Evolutionary conservation across 2,797 vertebrate species (phyloP), one percentile per base, ranked within the genome.

Genomic region (Alosa sapidissima): DNA sequence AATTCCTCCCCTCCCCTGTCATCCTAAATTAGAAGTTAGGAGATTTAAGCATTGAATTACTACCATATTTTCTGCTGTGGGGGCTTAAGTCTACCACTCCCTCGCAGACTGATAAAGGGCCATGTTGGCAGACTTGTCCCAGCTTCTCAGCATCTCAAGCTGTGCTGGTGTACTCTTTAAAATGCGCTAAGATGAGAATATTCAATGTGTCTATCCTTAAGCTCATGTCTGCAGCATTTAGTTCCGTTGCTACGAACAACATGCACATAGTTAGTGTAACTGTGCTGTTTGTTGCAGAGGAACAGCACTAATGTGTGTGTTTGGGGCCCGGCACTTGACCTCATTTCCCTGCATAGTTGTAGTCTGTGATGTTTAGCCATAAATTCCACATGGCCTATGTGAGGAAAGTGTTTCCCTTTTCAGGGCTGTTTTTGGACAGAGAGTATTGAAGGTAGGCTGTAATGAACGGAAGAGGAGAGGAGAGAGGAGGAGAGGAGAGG

Each of bases 1-100:
- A 86, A 88, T 86, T 87, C 84, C 85, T 89, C 82, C 24, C 85
- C 62, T 87, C 81, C 86, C 83, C 87, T 90, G 86, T 87, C 88
- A 83, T 49, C 81, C 84, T 87, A 88, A 89, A 86, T 88, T 87
- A 88, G 83, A 86, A 81, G 84, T 84, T 83, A 78, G 52, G 85
- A 87, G 83, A 87, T 89, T 84, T 86, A 89, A 87, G 75, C 48
- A 65, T 88, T 52, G 87, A 87, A 86, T 62, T 81, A 81, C 84
- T 87, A 86, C 82, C 55, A 78, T 55, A 85, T 86, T 89, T 85
- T 87, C 24, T 81, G 82, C 86, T 65, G 75, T 33, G 58, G 48
- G 41, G n/a, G 78, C 60, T 87, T 84, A 60, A 81, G 58, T 24
- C 54, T 75, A 58, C 60, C 65, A 13, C 72, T 81, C 28, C 82